Evolutionary conservation across 2,888 invertebrate genomes (phyloP).

Genomic region (Helobdella robusta): DNA sequence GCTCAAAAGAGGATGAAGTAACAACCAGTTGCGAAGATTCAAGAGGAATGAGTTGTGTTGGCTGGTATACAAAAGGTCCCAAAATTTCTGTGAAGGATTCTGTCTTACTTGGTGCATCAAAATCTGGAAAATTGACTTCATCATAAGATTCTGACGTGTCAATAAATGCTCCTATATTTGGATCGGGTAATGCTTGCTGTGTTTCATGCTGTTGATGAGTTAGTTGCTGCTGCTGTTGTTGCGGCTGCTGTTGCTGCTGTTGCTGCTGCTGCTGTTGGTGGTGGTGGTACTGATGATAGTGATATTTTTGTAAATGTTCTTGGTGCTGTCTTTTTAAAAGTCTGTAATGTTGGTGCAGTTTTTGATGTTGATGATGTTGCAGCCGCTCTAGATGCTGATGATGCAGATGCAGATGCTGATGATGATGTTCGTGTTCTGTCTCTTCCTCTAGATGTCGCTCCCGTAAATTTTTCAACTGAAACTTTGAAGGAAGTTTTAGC

Average conservation of each 20-base stretch:
- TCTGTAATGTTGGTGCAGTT: not conserved
- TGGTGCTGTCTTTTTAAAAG: not conserved
- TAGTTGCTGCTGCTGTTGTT: not conserved
- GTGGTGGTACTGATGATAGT: not conserved
- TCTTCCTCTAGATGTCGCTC: not conserved
- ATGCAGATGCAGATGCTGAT: not conserved
- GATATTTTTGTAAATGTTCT: not conserved
- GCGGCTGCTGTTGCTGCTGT: not conserved
- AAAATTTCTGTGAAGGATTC: not conserved
- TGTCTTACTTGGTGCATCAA: too few relatives aligned
- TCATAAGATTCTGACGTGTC: too few relatives aligned
- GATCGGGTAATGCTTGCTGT: too few relatives aligned
- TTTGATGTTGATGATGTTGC: not conserved
- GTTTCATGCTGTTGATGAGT: too few relatives aligned
- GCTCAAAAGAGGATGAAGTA: too few relatives aligned
- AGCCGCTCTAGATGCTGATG: not conserved
- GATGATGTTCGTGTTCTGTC: not conserved
- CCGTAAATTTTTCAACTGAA: not conserved
- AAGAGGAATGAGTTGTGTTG: conserved; percentile 5
- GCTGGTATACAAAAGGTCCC: conserved; percentile 9
- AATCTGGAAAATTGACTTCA: too few relatives aligned
- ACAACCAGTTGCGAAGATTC: too few relatives aligned
- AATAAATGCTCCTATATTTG: too few relatives aligned
- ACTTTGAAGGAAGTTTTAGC: too few relatives aligned
- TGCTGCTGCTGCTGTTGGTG: not conserved